Conservation (phyloP, 2,113 vertebrate genomes). For the Stigmatopora argus region DNA sequence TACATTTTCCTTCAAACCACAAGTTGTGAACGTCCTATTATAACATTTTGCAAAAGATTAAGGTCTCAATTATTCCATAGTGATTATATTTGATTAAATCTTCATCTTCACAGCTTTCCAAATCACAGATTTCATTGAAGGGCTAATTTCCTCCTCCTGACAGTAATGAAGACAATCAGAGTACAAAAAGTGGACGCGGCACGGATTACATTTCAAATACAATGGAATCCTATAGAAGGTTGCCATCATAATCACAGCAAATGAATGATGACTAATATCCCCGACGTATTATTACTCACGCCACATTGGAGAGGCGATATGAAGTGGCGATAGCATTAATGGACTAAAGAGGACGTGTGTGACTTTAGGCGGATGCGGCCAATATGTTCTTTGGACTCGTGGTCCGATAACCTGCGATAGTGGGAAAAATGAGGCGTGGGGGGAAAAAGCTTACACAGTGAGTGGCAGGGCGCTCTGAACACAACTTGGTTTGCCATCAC, state of each 20-base stretch:
- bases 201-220: background rate
- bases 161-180: slow-evolving; percentile 62
- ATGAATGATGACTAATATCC: background rate
- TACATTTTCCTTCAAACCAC: background rate
- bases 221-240: background rate
- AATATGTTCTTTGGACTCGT: slow-evolving; percentile 33
- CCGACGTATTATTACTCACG: background rate
- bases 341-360: slow-evolving; percentile 30
- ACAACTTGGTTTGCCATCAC: slow-evolving; percentile 52
- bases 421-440: slow-evolving; percentile 38
- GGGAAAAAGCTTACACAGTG: slow-evolving; percentile 45
- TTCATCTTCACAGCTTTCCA: slow-evolving; percentile 33
- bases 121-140: slow-evolving; percentile 53
- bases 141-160: slow-evolving; percentile 60
- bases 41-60: slow-evolving; percentile 31
- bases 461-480: slow-evolving; percentile 54
- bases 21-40: background rate
- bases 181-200: slow-evolving; percentile 8
- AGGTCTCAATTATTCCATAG: slow-evolving; percentile 48
- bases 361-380: slow-evolving; percentile 33
- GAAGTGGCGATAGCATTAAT: slow-evolving; percentile 11
- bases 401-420: slow-evolving; percentile 23
- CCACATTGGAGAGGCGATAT: background rate
- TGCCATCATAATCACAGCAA: background rate
- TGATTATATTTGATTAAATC: slow-evolving; percentile 59